phyloP scores from a whole-genome alignment of 2,113 vertebrate genomes.

The Platichthys flesus region DNA sequence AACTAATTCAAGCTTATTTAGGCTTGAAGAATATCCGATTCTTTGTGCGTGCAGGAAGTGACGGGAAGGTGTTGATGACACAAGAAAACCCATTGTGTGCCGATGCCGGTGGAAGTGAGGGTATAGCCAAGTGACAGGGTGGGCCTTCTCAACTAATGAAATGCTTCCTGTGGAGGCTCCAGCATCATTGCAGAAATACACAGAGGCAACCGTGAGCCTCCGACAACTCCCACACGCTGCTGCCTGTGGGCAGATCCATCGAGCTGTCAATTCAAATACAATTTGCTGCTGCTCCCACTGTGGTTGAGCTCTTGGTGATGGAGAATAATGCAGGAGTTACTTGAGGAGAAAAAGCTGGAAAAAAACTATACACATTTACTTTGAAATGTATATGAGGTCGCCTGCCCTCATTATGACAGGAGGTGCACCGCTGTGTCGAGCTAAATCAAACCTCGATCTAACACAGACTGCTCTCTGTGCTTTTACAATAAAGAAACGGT shows the following conservation, averaged over 20 bases:
- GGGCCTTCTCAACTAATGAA: slow-evolving; percentile 35
- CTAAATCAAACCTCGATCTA: not conserved
- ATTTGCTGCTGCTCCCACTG: not conserved
- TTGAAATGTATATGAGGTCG: not conserved
- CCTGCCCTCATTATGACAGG: not conserved
- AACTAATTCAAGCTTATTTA: not conserved
- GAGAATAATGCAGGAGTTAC: not conserved
- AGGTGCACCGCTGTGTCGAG: not conserved
- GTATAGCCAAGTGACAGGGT: slow-evolving; percentile 11
- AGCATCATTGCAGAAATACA: not conserved
- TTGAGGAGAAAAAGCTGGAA: not conserved
- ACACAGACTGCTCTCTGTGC: not conserved
- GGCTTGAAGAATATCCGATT: not conserved
- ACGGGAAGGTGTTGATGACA: not conserved
- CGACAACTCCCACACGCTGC: slow-evolving; percentile 25
- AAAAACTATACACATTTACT: slow-evolving; percentile 6
- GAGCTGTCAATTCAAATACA: slow-evolving; percentile 43
- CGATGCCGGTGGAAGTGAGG: slow-evolving; percentile 7
- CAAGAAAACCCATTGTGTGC: not conserved
- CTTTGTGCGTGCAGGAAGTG: not conserved
- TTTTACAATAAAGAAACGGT: not conserved
- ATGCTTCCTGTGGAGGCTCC: slow-evolving; percentile 13
- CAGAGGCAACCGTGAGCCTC: not conserved
- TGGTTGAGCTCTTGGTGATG: slow-evolving; percentile 2
- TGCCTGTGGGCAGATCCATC: slow-evolving; percentile 43